Percentiles rank a stretch among this genome's conserved stretches.
Evolutionary conservation across 2,888 invertebrate species (phyloP).

Genomic region (Poecilus cupreus): DNA sequence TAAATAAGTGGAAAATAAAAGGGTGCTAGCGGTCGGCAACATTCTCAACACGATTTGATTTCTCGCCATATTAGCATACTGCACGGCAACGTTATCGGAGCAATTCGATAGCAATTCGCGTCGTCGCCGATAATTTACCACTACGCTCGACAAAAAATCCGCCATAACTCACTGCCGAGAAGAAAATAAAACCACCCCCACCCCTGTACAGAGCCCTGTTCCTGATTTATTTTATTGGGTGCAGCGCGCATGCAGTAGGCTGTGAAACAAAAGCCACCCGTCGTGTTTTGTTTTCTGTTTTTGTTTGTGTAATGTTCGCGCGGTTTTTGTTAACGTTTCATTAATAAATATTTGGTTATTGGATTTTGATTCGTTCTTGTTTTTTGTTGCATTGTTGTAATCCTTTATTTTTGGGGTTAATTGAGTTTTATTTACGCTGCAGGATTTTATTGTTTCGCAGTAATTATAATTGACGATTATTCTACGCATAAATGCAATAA

Average conservation of each 20-base stretch:
- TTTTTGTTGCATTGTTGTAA: conserved; percentile 37
- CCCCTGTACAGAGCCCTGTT: background rate
- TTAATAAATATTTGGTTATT: conserved; percentile 45
- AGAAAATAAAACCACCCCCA: conserved; percentile 39
- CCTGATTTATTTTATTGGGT: conserved; percentile 40
- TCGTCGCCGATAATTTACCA: conserved; percentile 16
- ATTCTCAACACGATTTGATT: conserved; percentile 1
- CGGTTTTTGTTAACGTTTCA: conserved; percentile 31
- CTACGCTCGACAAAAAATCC: background rate
- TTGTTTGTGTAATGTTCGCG: conserved; percentile 28
- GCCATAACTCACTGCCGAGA: conserved; percentile 2
- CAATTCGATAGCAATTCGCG: conserved; percentile 26
- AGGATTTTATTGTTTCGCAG: background rate
- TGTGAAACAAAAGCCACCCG: conserved; percentile 35
- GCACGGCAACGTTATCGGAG: conserved; percentile 6
- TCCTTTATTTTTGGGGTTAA: conserved; percentile 34
- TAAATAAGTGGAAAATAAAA: too few relatives aligned
- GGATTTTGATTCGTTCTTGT: conserved; percentile 37
- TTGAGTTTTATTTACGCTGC: conserved; percentile 24
- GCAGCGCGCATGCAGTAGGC: conserved; percentile 29
- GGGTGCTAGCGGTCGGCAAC: too few relatives aligned
- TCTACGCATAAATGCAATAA: too few relatives aligned
- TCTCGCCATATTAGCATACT: background rate
- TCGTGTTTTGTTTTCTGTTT: conserved; percentile 26
- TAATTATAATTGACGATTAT: conserved; percentile 1